Base-by-base conservation (phyloP, 2,113 vertebrate genomes). In the Gambusia holbrooki region DNA sequence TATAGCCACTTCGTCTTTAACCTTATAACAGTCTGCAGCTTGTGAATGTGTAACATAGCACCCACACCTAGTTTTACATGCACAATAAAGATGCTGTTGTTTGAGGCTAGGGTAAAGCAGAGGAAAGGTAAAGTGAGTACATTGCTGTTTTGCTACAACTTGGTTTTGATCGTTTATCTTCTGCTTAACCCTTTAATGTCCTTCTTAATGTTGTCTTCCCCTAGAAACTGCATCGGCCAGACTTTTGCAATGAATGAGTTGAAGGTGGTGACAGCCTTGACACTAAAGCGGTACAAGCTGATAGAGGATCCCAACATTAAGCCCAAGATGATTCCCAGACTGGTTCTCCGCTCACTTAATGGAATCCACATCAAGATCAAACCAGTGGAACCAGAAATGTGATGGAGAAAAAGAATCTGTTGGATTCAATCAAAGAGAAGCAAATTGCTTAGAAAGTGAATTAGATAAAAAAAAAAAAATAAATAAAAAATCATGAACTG, bases 191-290 rank as follows among this genome's bases (percentile, higher is more conserved):
- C 1, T 30, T 25, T 5, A 19, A 33, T 64, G 29, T 8, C 2
- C 25, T 62, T 17, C 42, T 32, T 28, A 10, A 10, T 77, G 29
- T 68, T 61, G 48, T 51, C 25, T 60, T 62, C 48, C 35, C 54
- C n/a, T 63, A 98, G 97, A 90, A 97, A 97, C 92, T 98, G 97
- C 93, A 96, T 98, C 0, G 96, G 97, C 70, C 96, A 98, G 90
- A 96, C 87, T 77, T 97, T 98, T 76, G 96, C 97, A 78, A 96
- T 98, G 95, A 94, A 94, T 0, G 95, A 97, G 92, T 79, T 98
- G 82, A 98, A 98, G 80, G 94, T 97, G 61, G 89, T 87, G 9
- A 81, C 90, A 0, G 95, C 95, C 5, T 62, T 95, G 85, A 94
- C 92, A 1, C 93, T 97, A n/a, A 94, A 80, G 81, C 93, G 90